Conservation (phyloP, 2,888 invertebrate genomes). For the Oxyscelio sp. region DNA sequence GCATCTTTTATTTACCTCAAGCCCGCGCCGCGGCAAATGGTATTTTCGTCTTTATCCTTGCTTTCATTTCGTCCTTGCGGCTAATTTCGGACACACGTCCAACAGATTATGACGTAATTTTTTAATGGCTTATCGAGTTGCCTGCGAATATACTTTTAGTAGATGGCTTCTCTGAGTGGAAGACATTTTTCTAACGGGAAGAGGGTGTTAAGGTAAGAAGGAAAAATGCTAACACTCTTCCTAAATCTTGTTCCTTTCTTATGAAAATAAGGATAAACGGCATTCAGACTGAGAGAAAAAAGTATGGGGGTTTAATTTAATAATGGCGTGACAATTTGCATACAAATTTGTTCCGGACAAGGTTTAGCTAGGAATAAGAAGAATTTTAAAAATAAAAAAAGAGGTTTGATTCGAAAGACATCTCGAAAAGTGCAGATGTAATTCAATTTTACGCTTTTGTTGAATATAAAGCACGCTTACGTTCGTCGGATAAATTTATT, state of each 20-base stretch:
- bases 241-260: background rate
- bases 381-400: no score
- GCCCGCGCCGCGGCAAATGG: no score
- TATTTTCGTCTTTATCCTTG: no score
- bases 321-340: conserved; percentile 16
- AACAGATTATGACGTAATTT: conserved; percentile 8
- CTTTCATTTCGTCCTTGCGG: background rate
- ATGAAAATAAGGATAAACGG: conserved; percentile 3
- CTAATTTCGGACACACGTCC: background rate
- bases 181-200: conserved; percentile 6
- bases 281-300: background rate
- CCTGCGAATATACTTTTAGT: conserved; percentile 1
- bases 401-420: conserved; percentile 27
- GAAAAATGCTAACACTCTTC: background rate
- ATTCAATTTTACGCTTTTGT: conserved; percentile 41
- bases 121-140: background rate
- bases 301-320: background rate
- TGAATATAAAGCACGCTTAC: conserved; percentile 33
- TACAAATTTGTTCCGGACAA: conserved; percentile 1
- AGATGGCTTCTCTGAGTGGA: no score
- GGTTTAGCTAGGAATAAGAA: background rate
- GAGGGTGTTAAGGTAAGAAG: conserved; percentile 16
- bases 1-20: no score
- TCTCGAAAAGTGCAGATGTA: conserved; percentile 12
- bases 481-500: conserved; percentile 16